Base-by-base conservation (phyloP, 2,888 invertebrate genomes). In the Carabus problematicus region DNA sequence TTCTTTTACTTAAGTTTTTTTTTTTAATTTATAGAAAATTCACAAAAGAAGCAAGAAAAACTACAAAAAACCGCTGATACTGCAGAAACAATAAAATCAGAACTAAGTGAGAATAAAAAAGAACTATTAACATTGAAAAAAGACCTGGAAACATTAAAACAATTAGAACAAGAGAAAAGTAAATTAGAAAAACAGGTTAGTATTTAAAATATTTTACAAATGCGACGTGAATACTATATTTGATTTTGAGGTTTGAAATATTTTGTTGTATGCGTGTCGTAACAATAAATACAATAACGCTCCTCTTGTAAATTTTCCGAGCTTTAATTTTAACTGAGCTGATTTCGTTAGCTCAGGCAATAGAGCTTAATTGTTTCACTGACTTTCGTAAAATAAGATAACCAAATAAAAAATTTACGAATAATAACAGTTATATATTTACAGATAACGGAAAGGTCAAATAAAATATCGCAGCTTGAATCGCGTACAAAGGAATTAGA, bases 401-500 rank as follows among this genome's bases (percentile, higher is more conserved):
- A 47, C 4, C 4, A 47, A 47, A 7, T 3, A 9, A 47, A 12
- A 4, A 8, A 49, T 49, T 4, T 49, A 16, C 12, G 18, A 49
- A 49, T 49, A 49, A 6, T 6, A 29, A 29, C 18, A 14, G 1
- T 49, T 49, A 12, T 49, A n/a, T 71, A 72, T 72, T 78, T 81
- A 49, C 72, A 90, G 89, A 82, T 87, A 62, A 86, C 86, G 71
- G 88, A 88, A 74, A 88, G 88, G 76, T 80, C 85, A 47, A 86
- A 86, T 72, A 90, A 89, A 76, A 80, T 89, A 56, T 79, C 81
- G 47, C 90, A 90, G 49, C 77, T 89, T 74, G 90, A 91, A 78
- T 87, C 86, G 75, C 89, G 90, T 80, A 75, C 89, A 0, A 89
- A 87, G 76, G 89, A 89, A 73, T 79, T 85, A 16, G 91, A 91